Evolutionary conservation across 2,888 invertebrate species (phyloP), one percentile per base, ranked within the genome.

Genomic region (Ypsolopha sequella): DNA sequence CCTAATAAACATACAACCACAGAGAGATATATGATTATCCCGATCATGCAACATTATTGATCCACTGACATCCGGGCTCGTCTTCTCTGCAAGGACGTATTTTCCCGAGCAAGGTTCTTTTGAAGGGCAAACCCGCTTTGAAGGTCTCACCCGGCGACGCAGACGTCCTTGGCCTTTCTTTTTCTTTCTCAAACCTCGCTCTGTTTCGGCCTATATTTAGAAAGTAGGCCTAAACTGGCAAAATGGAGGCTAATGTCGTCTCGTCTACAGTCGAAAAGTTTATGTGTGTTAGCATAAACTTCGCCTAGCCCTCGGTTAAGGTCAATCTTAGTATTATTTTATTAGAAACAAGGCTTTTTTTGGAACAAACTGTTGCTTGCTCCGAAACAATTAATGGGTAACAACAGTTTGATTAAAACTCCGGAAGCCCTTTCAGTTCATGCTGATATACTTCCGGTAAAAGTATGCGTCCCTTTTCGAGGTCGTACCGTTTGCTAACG

Each of bases 401-500:
- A 34, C 11, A 7, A 47, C 34, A 47, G n/a, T 13, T 11, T 41
- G 33, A 65, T 63, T 64, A 58, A 62, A 66, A 71, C 68, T 70
- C 65, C 70, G 73, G 72, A 73, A 73, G 71, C 66, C 66, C 57
- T 65, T 65, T 65, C 68, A 67, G 70, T 71, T 68, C 65, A 69
- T 60, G 59, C 62, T 69, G 66, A 63, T 68, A 67, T 61, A 73
- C 68, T 73, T 76, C 76, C 78, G 75, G 71, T 62, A 55, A 52
- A 56, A 41, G 51, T 53, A 54, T 53, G 56, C 61, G 68, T 65
- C 72, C 73, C 73, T 75, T 74, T 71, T 70, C 58, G 66, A 74
- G 71, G 70, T 63, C 68, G 59, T 57, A 65, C 70, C 73, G 70
- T 71, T 73, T 60, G 58, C 60, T 74, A 76, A 75, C 76, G 71